These are phyloP conservation scores for Xestia ashworthii DNA, from an alignment of 2,888 invertebrate species.

Conservation along the genomic window DNA sequence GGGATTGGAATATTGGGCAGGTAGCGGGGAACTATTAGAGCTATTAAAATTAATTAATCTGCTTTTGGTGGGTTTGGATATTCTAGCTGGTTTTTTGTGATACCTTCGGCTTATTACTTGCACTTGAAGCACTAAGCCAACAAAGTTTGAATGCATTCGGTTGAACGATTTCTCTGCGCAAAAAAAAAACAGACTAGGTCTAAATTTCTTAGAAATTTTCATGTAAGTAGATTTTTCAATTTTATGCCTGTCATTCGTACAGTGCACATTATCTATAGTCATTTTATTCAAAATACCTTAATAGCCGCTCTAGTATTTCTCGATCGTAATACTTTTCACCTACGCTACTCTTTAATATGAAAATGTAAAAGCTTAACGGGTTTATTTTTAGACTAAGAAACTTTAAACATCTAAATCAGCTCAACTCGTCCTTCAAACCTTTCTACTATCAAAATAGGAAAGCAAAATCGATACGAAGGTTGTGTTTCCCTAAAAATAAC, in stretches of 20 bases:
- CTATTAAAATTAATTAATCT: not conserved
- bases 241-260: too few relatives aligned
- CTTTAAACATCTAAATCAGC: not conserved
- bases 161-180: too few relatives aligned
- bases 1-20: constrained; percentile 38
- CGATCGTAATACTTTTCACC: not conserved
- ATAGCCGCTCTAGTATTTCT: not conserved
- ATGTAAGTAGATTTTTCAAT: too few relatives aligned
- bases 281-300: not conserved
- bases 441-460: not conserved
- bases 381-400: not conserved
- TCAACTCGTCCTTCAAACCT: not conserved
- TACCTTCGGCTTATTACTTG: too few relatives aligned
- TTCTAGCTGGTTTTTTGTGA: not conserved
- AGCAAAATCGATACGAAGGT: not conserved
- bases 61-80: not conserved
- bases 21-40: not conserved
- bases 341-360: not conserved
- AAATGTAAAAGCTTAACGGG: not conserved
- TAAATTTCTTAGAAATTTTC: too few relatives aligned
- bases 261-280: too few relatives aligned
- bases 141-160: too few relatives aligned
- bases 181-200: too few relatives aligned
- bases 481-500: constrained; percentile 23
- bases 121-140: too few relatives aligned